Conservation (phyloP, 1,140 invertebrate genomes). For the Panagrolaimus sp. region DNA sequence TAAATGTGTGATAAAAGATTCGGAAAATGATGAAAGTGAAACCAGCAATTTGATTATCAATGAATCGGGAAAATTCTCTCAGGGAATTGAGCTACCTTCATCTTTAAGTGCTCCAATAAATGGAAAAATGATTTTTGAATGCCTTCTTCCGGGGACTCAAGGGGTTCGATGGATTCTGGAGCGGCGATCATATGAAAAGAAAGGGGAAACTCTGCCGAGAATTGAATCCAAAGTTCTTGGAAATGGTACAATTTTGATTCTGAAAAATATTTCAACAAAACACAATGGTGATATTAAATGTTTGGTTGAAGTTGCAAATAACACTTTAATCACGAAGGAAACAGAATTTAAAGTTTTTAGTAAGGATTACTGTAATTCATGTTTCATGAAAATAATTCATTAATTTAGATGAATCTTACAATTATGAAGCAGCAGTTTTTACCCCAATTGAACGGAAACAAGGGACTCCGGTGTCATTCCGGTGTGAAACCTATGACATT, state of each 20-base stretch:
- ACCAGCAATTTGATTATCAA: not conserved
- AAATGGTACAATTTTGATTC: not conserved
- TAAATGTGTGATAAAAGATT: not conserved
- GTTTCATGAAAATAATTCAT: not conserved
- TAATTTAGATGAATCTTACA: not conserved
- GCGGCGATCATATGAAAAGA: not conserved
- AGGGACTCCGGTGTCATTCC: constrained; percentile 3
- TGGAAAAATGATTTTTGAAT: not conserved
- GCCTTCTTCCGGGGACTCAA: not conserved
- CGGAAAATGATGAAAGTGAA: not conserved
- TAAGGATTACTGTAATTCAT: not conserved
- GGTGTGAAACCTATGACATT: not conserved
- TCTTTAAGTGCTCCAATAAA: not conserved
- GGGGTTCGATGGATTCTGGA: not conserved
- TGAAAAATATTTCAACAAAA: not conserved
- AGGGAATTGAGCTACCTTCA: not conserved
- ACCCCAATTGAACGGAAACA: not conserved
- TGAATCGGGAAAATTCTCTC: too few species aligned
- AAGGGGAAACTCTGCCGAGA: too few species aligned
- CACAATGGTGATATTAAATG: not conserved
- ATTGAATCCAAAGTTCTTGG: not conserved
- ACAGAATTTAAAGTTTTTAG: constrained; percentile 6
- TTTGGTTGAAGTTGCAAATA: not conserved
- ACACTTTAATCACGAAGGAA: not conserved
- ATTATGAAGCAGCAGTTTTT: not conserved